Evolutionary conservation across 2,113 vertebrate species (phyloP), one percentile per base, ranked within the genome.

Genomic region (Callospermophilus lateralis): DNA sequence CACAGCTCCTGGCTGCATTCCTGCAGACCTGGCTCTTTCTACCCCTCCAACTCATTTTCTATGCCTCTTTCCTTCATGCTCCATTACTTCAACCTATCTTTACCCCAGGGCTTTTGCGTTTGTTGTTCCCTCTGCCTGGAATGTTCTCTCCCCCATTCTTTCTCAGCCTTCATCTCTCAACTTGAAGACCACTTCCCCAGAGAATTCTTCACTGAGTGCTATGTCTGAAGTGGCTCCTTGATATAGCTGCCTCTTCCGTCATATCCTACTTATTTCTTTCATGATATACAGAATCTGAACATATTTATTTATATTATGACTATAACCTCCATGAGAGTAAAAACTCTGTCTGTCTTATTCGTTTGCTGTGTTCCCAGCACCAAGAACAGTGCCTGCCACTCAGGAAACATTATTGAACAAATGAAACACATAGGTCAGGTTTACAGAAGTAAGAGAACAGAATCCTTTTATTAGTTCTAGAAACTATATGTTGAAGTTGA

Each of bases 341-440:
- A 77, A 34, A 68, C 19, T 58, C 37, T 53, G 37, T 58, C 37
- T 53, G 37, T 65, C 34, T 79, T 51, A 51, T 58, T 84, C 15
- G 68, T 1, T 28, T 85, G 15, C 24, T 63, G 6, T 48, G 39
- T 72, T 78, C 28, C 53, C 42, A 83, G 24, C 32, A 91, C 48
- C 37, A 53, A 79, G 45, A 74, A 67, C 2, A 80, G 37, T 72
- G 17, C 24, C 48, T 78, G 39, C 10, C n/a, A 88, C 92, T 88
- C 53, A 65, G 61, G 79, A 93, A 94, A 97, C 91, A 74, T 3
- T 81, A 93, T 77, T 63, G 55, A 87, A 77, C 55, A 8, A 90
- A 58, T 87, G 22, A 94, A 39, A 1, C 1, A 68, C 42, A 3
- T 65, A 22, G 8, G 45, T 70, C 5, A 61, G 58, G 55, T 79